Base-by-base conservation (phyloP, 2,113 vertebrate genomes). In the Oryzias celebensis region DNA sequence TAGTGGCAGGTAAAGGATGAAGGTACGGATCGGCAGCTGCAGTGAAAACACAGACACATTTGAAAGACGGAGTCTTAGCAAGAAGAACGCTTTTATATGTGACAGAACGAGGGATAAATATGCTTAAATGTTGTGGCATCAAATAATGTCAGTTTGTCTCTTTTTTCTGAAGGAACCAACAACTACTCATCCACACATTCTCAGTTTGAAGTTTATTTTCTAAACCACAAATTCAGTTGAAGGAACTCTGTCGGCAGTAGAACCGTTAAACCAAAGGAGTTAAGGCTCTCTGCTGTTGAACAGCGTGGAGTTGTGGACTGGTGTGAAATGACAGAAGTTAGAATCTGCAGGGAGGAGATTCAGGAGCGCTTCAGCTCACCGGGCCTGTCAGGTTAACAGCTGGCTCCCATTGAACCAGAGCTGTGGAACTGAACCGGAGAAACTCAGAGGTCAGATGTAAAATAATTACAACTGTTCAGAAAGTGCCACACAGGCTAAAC, bases 351-450 rank as follows among this genome's bases (percentile, higher is more conserved):
- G 80, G 75, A 75, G 70, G 53, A 45, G 73, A 83, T 78, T 81
- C 55, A 4, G 83, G 66, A 73, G 76, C 74, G 36, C 61, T 77
- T 45, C 20, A 71, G 71, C 71, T 77, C 60, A 20, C 52, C 10
- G 53, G 54, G 75, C 72, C 75, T 57, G 68, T 62, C 26, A 62
- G 61, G 78, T 76, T 62, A 88, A 87, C 93, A 94, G 93, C 92
- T 94, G 94, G 86, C 89, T 90, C 88, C 87, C 89, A 90, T 94
- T 93, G 88, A 36, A 80, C 23, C 0, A 51, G 65, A 75, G 0
- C 89, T 75, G 75, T 53, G 73, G 85, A 81, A 85, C 83, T 80
- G 85, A 89, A 85, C 83, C 83, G 73, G 87, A 85, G 70, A 36
- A 85, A 66, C 74, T 72, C 82, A 73, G 74, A 88, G 92, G 91